A percentile compares a stretch with the other conserved stretches of the same genome.
Conservation (phyloP, 2,797 vertebrate genomes). For the Takifugu ocellatus region DNA sequence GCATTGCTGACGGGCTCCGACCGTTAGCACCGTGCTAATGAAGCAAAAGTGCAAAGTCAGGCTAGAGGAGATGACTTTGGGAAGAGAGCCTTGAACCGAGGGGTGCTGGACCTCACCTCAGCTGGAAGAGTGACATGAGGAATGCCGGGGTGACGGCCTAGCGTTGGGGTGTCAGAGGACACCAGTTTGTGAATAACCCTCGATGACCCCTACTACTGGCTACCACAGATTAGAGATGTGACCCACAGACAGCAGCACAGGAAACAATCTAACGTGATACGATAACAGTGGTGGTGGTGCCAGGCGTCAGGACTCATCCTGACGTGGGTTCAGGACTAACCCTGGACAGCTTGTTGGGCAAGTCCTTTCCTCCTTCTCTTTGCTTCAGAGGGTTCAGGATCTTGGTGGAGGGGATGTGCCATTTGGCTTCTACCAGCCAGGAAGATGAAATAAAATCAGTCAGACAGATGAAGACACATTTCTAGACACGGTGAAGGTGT, state of each 20-base stretch:
- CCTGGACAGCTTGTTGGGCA: conserved; percentile 88
- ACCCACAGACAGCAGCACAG: no score
- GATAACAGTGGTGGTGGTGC: no score
- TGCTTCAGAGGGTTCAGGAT: conserved; percentile 91
- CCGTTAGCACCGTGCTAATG: conserved; percentile 45
- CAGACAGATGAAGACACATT: not conserved
- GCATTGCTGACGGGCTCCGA: conserved; percentile 42
- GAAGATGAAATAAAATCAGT: not conserved
- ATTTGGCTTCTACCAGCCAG: conserved; percentile 84
- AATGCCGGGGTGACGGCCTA: conserved; percentile 44
- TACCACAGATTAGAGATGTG: no score
- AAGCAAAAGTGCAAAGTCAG: conserved; percentile 36
- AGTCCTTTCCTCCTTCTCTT: conserved; percentile 86
- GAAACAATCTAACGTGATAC: no score
- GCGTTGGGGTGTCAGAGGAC: not conserved
- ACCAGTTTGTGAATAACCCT: no score
- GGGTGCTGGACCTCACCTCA: conserved; percentile 51
- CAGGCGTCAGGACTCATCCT: no score
- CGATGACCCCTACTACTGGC: no score
- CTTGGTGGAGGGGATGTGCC: conserved; percentile 89
- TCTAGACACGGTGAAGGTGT: not conserved
- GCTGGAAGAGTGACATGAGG: conserved; percentile 27
- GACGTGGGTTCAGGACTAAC: conserved; percentile 74
- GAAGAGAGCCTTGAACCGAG: conserved; percentile 42
- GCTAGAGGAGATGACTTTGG: conserved; percentile 16